Percentiles rank a stretch among this genome's conserved stretches.
These are phyloP conservation scores for Lithobates pipiens DNA, from an alignment of 2,797 vertebrate genomes.

Conservation along the genomic window DNA sequence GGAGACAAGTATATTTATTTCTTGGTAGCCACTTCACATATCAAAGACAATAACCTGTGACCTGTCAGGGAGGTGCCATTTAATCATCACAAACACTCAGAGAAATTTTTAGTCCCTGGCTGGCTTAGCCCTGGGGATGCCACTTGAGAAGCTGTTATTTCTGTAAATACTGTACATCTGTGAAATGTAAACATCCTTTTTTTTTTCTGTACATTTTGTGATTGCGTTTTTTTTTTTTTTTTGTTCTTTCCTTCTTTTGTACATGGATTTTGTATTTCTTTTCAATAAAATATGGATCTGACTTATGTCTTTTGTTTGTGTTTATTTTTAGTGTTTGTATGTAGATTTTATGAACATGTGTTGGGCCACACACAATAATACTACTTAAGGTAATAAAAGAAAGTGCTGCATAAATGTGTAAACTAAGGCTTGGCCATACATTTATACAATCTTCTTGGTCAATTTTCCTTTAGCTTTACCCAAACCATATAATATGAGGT, in stretches of 20 bases:
- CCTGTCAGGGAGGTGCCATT: background rate
- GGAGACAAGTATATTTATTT: slow-evolving; percentile 47
- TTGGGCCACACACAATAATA: no score
- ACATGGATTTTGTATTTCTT: slow-evolving; percentile 80
- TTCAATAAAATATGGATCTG: slow-evolving; percentile 77
- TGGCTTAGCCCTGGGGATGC: slow-evolving; percentile 1
- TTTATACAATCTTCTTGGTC: no score
- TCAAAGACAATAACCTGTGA: slow-evolving; percentile 17
- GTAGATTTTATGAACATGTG: background rate
- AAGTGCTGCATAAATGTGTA: no score
- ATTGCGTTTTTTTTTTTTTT: slow-evolving; percentile 66
- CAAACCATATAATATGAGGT: no score
- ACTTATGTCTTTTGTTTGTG: background rate
- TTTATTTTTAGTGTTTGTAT: background rate
- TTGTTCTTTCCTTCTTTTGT: slow-evolving; percentile 67
- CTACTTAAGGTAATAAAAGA: no score
- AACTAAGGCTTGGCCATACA: no score
- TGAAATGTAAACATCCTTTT: slow-evolving; percentile 57
- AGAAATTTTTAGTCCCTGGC: slow-evolving; percentile 9
- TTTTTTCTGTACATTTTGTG: slow-evolving; percentile 73
- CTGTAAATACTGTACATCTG: slow-evolving; percentile 73
- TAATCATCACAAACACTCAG: background rate
- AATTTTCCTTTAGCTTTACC: no score
- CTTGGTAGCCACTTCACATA: slow-evolving; percentile 22
- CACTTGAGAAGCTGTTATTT: slow-evolving; percentile 52